Conservation (phyloP, 2,113 vertebrate genomes). For the Speoplatyrhinus poulsoni region DNA sequence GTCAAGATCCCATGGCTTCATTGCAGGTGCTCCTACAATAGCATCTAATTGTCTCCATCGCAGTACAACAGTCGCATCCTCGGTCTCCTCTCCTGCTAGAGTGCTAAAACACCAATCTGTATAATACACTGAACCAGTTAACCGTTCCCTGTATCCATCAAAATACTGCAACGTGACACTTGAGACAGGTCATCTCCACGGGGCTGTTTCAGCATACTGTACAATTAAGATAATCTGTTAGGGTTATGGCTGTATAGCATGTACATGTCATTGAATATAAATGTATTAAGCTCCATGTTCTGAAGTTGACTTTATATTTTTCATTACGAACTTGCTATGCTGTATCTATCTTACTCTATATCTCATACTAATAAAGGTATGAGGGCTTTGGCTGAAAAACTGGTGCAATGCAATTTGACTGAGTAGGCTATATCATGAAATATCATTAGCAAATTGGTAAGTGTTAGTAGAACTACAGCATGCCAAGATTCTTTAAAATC, state of each 20-base stretch:
- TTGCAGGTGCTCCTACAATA: conserved; percentile 70
- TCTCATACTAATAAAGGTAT: conserved; percentile 38
- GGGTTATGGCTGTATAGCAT: not conserved
- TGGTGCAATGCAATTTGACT: not conserved
- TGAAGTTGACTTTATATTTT: conserved; percentile 11
- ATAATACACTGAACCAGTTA: conserved; percentile 53
- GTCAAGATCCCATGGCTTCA: conserved; percentile 49
- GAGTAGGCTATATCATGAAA: conserved; percentile 36
- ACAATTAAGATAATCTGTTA: conserved; percentile 42
- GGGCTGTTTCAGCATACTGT: conserved; percentile 37
- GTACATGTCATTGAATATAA: no score
- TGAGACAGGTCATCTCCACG: conserved; percentile 33
- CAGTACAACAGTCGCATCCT: conserved; percentile 47
- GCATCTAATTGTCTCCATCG: conserved; percentile 61
- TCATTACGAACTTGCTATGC: conserved; percentile 23
- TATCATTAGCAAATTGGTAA: conserved; percentile 28
- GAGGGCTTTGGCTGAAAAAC: no score
- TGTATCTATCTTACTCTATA: conserved; percentile 43
- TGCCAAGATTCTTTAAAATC: conserved; percentile 4
- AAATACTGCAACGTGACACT: conserved; percentile 53
- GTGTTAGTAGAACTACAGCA: conserved; percentile 10
- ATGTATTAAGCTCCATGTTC: conserved; percentile 23
- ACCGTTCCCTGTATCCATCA: conserved; percentile 48
- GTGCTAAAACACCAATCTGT: conserved; percentile 48
- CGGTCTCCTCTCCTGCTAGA: conserved; percentile 52